Conservation (phyloP, 2,113 vertebrate genomes). For the Nicator chloris region DNA sequence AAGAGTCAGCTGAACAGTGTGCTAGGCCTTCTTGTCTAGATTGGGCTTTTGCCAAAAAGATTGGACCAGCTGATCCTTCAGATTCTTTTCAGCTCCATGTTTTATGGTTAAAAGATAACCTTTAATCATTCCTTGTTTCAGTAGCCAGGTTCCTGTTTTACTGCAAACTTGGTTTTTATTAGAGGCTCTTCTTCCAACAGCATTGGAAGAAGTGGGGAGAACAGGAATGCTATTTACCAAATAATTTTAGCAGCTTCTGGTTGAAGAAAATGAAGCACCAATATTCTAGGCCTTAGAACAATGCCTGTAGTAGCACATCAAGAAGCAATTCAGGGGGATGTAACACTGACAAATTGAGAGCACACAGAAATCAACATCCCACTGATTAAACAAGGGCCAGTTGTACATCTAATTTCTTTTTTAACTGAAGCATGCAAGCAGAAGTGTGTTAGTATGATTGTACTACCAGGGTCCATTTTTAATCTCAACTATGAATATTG, state of each 20-base stretch:
- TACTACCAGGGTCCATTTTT: background rate
- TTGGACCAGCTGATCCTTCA: background rate
- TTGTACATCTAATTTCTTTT: background rate
- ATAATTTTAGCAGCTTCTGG: background rate
- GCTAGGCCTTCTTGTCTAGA: background rate
- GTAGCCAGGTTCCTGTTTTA: background rate
- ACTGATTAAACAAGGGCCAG: background rate
- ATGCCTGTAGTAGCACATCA: background rate
- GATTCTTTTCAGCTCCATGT: background rate
- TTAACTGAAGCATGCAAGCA: background rate
- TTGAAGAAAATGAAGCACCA: background rate
- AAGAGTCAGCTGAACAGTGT: background rate
- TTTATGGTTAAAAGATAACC: background rate
- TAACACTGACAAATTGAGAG: background rate
- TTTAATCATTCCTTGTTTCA: background rate
- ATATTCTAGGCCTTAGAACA: background rate
- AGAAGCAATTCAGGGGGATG: background rate
- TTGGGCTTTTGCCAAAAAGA: background rate
- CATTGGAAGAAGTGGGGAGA: background rate
- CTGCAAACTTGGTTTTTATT: background rate
- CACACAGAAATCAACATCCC: background rate
- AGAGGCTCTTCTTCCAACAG: background rate
- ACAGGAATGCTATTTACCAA: background rate
- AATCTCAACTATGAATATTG: background rate
- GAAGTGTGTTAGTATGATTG: background rate